Evolutionary conservation across 2,888 invertebrate species (phyloP).

Genomic region (Clitarchus hookeri): DNA sequence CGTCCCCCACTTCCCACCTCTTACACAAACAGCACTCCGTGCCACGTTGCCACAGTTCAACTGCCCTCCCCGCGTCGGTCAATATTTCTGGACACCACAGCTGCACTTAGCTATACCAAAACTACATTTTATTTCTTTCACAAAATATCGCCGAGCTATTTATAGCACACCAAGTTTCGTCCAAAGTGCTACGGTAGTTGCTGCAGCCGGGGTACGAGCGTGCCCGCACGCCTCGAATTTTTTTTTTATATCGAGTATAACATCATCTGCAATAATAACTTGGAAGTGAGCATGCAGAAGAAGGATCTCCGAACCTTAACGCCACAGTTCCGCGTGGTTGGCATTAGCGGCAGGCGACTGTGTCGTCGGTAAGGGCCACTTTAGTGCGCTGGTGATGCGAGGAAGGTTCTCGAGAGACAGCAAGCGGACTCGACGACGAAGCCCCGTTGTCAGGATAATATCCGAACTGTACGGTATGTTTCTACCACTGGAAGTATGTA

Average conservation of each 20-base stretch:
- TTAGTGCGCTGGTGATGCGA: background rate
- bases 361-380: background rate
- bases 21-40: background rate
- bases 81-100: background rate
- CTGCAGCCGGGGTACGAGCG: too few relatives aligned
- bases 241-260: background rate
- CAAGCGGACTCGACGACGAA: background rate
- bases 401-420: background rate
- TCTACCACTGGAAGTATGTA: background rate
- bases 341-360: background rate
- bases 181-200: too few relatives aligned
- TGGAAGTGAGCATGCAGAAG: background rate
- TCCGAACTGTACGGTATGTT: too few relatives aligned
- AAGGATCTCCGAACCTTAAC: background rate
- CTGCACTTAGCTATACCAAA: background rate
- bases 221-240: background rate
- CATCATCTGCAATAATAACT: background rate
- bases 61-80: background rate
- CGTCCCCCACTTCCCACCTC: background rate
- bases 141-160: background rate
- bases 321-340: background rate
- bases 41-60: conserved; percentile 3
- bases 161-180: too few relatives aligned
- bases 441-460: background rate
- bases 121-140: background rate